Evolutionary conservation across 2,113 vertebrate genomes (phyloP).

Genomic region (Microcebus jonahi): DNA sequence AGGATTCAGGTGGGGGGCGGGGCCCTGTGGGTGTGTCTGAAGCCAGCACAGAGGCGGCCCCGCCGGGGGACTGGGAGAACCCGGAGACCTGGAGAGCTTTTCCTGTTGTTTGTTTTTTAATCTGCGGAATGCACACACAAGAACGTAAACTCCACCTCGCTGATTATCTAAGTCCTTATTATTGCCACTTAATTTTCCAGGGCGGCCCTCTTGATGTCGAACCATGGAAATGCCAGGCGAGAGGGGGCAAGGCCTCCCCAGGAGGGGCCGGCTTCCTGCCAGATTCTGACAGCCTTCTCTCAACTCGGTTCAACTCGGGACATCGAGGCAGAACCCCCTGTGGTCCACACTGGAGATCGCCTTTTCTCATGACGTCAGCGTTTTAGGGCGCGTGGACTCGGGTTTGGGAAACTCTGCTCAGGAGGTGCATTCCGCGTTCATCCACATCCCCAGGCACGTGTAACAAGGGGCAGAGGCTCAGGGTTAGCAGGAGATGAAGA

Average conservation of each 20-base stretch:
- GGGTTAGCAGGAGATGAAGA: background rate
- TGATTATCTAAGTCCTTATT: background rate
- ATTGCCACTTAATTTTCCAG: background rate
- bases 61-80: accelerated
- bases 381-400: background rate
- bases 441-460: accelerated
- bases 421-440: accelerated
- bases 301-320: background rate
- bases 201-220: background rate
- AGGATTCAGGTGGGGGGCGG: no score
- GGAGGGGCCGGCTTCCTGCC: background rate
- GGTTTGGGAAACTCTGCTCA: background rate
- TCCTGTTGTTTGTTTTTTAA: background rate
- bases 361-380: no score
- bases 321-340: accelerated
- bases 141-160: background rate
- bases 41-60: background rate
- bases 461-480: background rate
- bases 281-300: background rate
- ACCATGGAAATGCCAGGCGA: background rate
- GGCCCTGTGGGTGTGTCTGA: accelerated
- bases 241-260: background rate
- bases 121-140: background rate
- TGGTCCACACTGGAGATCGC: accelerated
- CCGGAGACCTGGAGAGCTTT: background rate